Conservation (phyloP, 2,797 vertebrate species). For the Pangasius djambal region DNA sequence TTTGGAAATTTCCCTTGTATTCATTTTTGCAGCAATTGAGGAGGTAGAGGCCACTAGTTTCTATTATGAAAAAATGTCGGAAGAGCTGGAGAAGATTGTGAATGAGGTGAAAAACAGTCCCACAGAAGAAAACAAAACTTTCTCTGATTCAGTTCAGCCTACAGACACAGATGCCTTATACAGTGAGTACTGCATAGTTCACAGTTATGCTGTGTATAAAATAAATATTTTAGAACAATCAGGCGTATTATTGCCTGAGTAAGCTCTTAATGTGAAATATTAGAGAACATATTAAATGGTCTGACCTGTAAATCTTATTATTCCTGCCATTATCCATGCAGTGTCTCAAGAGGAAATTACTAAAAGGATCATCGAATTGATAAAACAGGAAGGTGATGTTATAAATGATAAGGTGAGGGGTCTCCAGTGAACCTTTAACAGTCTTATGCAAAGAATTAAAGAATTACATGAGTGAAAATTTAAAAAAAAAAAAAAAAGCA, state of each 20-base stretch:
- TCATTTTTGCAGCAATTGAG: constrained; percentile 58
- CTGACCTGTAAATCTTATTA: not conserved
- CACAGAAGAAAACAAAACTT: constrained; percentile 64
- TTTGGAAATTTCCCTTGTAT: constrained; percentile 27
- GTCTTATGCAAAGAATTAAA: not conserved
- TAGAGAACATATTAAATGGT: not conserved
- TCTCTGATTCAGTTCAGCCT: constrained; percentile 7
- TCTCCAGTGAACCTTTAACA: not conserved
- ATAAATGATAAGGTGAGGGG: constrained; percentile 82
- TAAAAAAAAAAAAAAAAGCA: no score
- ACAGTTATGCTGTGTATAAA: not conserved
- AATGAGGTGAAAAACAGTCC: constrained; percentile 75
- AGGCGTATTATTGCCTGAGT: not conserved
- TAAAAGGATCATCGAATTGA: constrained; percentile 78
- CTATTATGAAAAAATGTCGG: constrained; percentile 78
- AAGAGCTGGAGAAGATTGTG: constrained; percentile 79
- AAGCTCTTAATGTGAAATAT: not conserved
- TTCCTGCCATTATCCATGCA: constrained; percentile 22
- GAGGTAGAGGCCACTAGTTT: constrained; percentile 66
- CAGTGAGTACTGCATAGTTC: constrained; percentile 36
- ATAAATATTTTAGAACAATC: not conserved
- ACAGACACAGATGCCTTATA: constrained; percentile 16
- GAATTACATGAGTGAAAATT: no score
- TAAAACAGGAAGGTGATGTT: constrained; percentile 78
- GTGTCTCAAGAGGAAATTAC: constrained; percentile 75